Evolutionary conservation across 2,797 vertebrate species (phyloP), one percentile per base, ranked within the genome.

Genomic region (Falco biarmicus): DNA sequence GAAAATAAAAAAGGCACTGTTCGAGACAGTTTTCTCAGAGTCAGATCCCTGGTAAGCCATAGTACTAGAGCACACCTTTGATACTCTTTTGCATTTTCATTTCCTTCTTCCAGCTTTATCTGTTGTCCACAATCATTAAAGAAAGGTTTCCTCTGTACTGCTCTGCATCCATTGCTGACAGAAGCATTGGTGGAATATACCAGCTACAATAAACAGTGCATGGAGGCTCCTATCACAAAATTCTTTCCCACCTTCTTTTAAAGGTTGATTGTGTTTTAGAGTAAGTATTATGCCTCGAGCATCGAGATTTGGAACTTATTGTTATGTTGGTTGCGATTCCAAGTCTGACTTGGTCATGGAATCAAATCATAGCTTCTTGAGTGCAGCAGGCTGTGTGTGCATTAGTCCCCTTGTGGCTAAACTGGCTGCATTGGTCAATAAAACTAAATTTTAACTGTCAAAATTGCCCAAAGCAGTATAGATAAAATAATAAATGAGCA

Each of bases 361-460:
- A 97, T 98, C 98, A 97, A 97, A 97, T 96, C 97, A 96, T 96
- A 74, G 88, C 95, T 97, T 98, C 96, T 89, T 96, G 93, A 97
- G 97, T 89, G 97, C 97, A 98, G 97, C 90, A 96, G 96, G 94
- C 97, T 97, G 93, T 97, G 84, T 95, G 96, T 91, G 86, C 95
- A 90, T 97, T 95, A 91, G 98, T 96, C 95, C 98, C 97, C 97
- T 98, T 54, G 95, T 98, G 98, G 96, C 95, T 96, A 97, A 96
- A 96, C 93, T 97, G 96, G 94, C 97, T 95, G 97, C 96, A 93
- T 84, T 98, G 98, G 97, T 98, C 98, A 98, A 98, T 98, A 98
- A 98, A 98, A 97, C 97, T 98, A 98, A 97, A 98, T 98, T 98
- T 98, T 98, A 98, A 97, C 98, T 98, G 98, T 98, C 98, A 98